Percentiles rank a stretch among this genome's conserved stretches.
These are phyloP conservation scores for Furnarius figulus DNA, from an alignment of 2,113 vertebrate species.

Conservation along the genomic window DNA sequence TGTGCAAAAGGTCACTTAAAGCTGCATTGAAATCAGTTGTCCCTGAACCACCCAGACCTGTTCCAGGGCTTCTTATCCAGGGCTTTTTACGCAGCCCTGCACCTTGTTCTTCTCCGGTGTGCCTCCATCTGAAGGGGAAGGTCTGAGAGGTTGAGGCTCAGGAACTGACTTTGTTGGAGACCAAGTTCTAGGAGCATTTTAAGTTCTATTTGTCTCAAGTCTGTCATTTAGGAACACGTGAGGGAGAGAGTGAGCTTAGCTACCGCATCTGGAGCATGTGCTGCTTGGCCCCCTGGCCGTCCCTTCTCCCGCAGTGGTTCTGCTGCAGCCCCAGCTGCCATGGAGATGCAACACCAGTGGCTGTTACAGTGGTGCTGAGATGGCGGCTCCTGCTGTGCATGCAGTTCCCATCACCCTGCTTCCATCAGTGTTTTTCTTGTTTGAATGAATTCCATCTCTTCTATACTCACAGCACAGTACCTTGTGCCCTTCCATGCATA, in stretches of 20 bases:
- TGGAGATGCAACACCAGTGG: background rate
- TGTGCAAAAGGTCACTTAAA: background rate
- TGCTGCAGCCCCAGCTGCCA: background rate
- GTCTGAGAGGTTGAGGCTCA: background rate
- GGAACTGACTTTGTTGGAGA: background rate
- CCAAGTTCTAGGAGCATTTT: background rate
- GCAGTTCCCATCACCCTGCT: background rate
- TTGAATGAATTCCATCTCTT: background rate
- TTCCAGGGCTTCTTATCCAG: background rate
- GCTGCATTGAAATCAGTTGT: background rate
- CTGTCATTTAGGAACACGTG: background rate
- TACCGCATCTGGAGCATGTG: background rate
- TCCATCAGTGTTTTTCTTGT: background rate
- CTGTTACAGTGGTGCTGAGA: background rate
- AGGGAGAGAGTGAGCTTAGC: background rate
- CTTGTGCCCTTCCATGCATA: background rate
- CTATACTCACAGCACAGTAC: background rate
- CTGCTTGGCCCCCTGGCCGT: background rate
- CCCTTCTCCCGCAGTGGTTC: background rate
- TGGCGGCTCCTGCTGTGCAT: background rate
- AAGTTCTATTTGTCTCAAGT: background rate
- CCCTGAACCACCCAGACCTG: background rate
- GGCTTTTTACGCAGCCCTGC: background rate
- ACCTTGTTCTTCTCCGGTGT: background rate
- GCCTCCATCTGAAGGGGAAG: background rate